Percentiles rank a stretch among this genome's conserved stretches.
phyloP scores from a whole-genome alignment of 2,888 invertebrate genomes.

The Digitonthophagus gazella region DNA sequence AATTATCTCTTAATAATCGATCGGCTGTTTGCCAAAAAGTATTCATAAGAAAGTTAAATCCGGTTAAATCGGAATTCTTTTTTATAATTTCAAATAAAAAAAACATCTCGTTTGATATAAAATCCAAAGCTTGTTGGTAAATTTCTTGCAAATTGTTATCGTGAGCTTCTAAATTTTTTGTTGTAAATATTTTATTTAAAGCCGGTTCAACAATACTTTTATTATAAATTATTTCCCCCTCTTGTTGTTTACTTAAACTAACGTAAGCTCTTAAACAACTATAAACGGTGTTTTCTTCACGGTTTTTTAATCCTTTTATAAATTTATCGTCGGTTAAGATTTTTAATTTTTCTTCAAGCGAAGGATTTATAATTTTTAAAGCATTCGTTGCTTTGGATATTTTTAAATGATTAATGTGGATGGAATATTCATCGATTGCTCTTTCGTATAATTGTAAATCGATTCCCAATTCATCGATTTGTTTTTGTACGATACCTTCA shows the following conservation, averaged over 20 bases:
- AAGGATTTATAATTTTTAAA: constrained; percentile 34
- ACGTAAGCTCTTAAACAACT: constrained; percentile 57
- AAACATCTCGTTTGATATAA: not conserved
- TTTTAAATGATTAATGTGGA: constrained; percentile 46
- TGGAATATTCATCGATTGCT: constrained; percentile 66
- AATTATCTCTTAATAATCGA: constrained; percentile 74
- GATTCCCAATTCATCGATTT: constrained; percentile 51
- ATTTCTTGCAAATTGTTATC: constrained; percentile 67
- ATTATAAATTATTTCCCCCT: constrained; percentile 71
- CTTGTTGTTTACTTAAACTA: constrained; percentile 64
- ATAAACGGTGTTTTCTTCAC: constrained; percentile 57
- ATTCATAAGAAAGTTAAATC: constrained; percentile 77
- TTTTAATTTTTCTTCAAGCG: constrained; percentile 46
- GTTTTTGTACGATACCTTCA: constrained; percentile 16
- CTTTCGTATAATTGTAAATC: constrained; percentile 64
- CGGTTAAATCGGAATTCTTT: constrained; percentile 52
- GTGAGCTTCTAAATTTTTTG: constrained; percentile 57
- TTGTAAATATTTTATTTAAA: constrained; percentile 69
- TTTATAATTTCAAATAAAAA: constrained; percentile 27
- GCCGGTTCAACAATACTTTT: constrained; percentile 66
- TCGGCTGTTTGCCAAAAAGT: constrained; percentile 88
- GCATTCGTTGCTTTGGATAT: constrained; percentile 36
- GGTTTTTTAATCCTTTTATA: constrained; percentile 57
- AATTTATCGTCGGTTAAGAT: constrained; percentile 47
- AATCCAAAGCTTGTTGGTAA: constrained; percentile 55